Percentiles rank a stretch among this genome's conserved stretches.
Evolutionary conservation across 2,797 vertebrate genomes (phyloP).

Genomic region (Eidolon dupreanum): DNA sequence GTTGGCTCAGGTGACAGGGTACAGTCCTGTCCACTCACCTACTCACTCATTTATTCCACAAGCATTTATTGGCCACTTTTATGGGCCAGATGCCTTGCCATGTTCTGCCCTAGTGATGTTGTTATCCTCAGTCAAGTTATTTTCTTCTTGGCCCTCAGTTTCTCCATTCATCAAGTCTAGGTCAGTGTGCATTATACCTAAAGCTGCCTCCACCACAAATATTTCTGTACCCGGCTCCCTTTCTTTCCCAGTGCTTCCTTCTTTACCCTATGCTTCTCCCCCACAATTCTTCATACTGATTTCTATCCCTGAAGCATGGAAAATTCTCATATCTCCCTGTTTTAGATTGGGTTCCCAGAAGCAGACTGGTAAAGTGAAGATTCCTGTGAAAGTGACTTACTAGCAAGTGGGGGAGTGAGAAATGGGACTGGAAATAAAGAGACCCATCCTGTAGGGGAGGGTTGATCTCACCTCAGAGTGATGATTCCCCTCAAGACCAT

Average conservation of each 20-base stretch:
- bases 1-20: not conserved
- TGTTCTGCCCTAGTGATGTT: not conserved
- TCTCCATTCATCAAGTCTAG: not conserved
- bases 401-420: not conserved
- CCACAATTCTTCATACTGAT: not conserved
- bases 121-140: not conserved
- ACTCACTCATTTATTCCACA: not conserved
- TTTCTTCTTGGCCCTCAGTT: not conserved
- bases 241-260: not conserved
- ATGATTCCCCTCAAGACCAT: not conserved
- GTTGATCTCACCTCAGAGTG: not conserved
- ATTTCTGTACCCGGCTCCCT: not conserved
- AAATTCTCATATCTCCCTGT: not conserved
- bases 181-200: not conserved
- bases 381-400: not conserved
- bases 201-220: accelerated
- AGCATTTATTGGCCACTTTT: not conserved
- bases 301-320: not conserved
- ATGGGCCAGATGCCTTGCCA: not conserved
- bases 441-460: not conserved
- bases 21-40: not conserved
- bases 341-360: not conserved
- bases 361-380: not conserved
- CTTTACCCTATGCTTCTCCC: no score
- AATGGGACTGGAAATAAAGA: not conserved